Conservation (phyloP, 2,797 vertebrate species). For the Alosa sapidissima region DNA sequence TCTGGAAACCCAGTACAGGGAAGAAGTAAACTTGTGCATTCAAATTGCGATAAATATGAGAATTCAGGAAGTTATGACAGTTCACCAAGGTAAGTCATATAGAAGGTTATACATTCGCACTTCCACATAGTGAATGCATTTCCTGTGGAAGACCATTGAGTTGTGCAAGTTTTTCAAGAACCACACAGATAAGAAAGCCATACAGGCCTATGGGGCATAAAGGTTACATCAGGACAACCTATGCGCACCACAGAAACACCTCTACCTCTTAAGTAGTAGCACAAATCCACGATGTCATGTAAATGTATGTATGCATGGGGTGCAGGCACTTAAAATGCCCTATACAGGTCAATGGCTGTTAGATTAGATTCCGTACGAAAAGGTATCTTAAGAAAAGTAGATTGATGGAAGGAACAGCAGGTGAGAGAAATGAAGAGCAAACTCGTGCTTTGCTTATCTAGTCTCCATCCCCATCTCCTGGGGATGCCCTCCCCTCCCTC, state of each 20-base stretch:
- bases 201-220: neutral
- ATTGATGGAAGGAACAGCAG: neutral
- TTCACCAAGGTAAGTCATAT: neutral
- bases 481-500: neutral
- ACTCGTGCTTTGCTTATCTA: neutral
- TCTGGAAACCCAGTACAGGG: no score
- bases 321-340: neutral
- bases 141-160: neutral
- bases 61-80: neutral
- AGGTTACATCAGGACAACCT: neutral
- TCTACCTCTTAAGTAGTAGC: neutral
- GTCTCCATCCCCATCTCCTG: no score
- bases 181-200: neutral
- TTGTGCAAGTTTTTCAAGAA: neutral
- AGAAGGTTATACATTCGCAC: neutral
- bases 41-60: no score
- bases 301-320: neutral
- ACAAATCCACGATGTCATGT: neutral
- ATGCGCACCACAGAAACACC: neutral
- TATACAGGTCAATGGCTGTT: neutral
- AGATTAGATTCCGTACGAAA: neutral
- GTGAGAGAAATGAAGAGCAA: neutral
- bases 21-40: no score
- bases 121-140: neutral
- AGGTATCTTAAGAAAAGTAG: neutral